Evolutionary conservation across 2,888 invertebrate species (phyloP).

Genomic region (Drosophila barbarae): DNA sequence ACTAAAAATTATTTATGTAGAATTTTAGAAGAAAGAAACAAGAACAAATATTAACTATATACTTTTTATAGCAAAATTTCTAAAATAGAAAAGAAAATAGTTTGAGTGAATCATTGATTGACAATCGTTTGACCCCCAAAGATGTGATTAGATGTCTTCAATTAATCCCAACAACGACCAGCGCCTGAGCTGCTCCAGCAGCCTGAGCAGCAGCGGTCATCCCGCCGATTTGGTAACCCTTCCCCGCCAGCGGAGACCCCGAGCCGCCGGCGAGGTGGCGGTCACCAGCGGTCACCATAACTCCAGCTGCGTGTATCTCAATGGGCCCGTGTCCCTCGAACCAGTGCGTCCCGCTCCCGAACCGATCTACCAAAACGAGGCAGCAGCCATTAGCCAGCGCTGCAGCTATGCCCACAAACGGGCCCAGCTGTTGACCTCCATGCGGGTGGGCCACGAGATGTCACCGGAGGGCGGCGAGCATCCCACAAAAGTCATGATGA

Average conservation of each 20-base stretch:
- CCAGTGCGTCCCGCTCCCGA: conserved; percentile 50
- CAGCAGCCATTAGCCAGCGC: conserved; percentile 49
- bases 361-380: conserved; percentile 77
- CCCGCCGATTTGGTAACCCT: conserved; percentile 65
- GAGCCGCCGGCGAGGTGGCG: conserved; percentile 78
- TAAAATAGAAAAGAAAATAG: neutral
- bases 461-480: conserved; percentile 44
- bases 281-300: conserved; percentile 70
- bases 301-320: conserved; percentile 76
- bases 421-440: conserved; percentile 59
- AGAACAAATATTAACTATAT: neutral
- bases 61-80: conserved; percentile 1
- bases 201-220: conserved; percentile 39
- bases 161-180: conserved; percentile 42
- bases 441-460: conserved; percentile 61
- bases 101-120: conserved; percentile 21
- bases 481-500: conserved; percentile 62
- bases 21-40: neutral
- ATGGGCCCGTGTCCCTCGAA: conserved; percentile 59
- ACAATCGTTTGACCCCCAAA: conserved; percentile 41
- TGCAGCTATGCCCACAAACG: conserved; percentile 27
- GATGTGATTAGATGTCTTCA: conserved; percentile 42
- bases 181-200: conserved; percentile 50
- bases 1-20: neutral
- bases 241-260: conserved; percentile 78